phyloP scores from a whole-genome alignment of 2,888 invertebrate species.

The Artemia sinica region DNA sequence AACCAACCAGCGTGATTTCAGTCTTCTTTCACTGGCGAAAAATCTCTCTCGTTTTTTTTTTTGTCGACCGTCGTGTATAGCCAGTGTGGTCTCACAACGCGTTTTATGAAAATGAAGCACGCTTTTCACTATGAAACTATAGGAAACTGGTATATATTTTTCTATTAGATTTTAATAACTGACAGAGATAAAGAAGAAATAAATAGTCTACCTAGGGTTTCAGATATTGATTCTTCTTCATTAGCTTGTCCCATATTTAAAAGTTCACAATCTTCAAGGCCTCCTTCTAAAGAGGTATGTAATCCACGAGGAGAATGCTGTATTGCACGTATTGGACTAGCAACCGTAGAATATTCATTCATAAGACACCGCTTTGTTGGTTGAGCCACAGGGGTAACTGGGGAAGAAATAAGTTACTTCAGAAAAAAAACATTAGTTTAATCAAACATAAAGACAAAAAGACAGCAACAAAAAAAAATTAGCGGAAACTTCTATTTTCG shows the following conservation, averaged over 20 bases:
- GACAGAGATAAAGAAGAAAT: no score
- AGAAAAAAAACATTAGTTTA: constrained; percentile 24
- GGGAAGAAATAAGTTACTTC: constrained; percentile 24
- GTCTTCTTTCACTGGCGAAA: no score
- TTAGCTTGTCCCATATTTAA: constrained; percentile 28
- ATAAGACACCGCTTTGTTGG: constrained; percentile 22
- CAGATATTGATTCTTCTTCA: no score
- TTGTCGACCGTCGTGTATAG: no score
- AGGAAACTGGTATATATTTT: no score
- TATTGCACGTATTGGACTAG: constrained; percentile 17
- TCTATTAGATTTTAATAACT: no score
- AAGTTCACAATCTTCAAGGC: constrained; percentile 31
- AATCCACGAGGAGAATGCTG: constrained; percentile 25
- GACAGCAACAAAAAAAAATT: background rate
- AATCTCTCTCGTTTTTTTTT: no score
- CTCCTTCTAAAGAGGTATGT: constrained; percentile 33
- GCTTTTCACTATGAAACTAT: no score
- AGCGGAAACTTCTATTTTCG: background rate
- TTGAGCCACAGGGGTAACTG: constrained; percentile 13
- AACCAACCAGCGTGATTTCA: no score
- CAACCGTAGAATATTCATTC: constrained; percentile 19
- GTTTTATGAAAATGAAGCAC: no score
- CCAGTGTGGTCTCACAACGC: no score
- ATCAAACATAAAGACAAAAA: background rate
- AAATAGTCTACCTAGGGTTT: no score